A percentile compares a stretch with the other conserved stretches of the same genome.
Conservation (phyloP, 2,888 invertebrate genomes). For the Drosophila prostipennis region DNA sequence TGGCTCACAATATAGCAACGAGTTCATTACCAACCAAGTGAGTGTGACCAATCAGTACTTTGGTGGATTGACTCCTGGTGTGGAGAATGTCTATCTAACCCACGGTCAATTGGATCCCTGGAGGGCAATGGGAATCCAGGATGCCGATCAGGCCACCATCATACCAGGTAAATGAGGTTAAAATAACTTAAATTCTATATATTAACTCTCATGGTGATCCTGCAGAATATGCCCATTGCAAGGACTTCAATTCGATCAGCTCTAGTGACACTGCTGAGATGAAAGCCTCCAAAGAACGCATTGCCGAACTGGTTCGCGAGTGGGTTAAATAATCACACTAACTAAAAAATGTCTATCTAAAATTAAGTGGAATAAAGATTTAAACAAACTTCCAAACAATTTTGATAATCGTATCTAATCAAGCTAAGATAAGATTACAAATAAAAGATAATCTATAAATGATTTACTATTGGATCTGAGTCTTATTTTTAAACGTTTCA, state of each 20-base stretch:
- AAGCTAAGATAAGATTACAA: neutral
- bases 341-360: neutral
- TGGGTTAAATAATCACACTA: constrained; percentile 66
- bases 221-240: constrained; percentile 81
- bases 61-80: constrained; percentile 84
- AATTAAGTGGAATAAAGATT: neutral
- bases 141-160: constrained; percentile 74
- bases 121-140: constrained; percentile 85
- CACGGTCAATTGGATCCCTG: constrained; percentile 87
- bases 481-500: too few relatives aligned
- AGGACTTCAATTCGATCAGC: constrained; percentile 81
- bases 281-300: constrained; percentile 77
- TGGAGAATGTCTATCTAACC: constrained; percentile 85
- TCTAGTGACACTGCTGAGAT: constrained; percentile 72
- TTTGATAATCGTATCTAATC: neutral
- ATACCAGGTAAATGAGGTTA: constrained; percentile 63
- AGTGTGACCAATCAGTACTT: constrained; percentile 84
- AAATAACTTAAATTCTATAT: neutral
- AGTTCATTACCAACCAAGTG: constrained; percentile 64
- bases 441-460: neutral
- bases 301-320: constrained; percentile 77
- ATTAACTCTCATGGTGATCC: too few relatives aligned
- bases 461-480: neutral
- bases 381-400: neutral
- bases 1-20: constrained; percentile 69